Conservation (phyloP, 2,888 invertebrate genomes). For the Netelia inedita region DNA sequence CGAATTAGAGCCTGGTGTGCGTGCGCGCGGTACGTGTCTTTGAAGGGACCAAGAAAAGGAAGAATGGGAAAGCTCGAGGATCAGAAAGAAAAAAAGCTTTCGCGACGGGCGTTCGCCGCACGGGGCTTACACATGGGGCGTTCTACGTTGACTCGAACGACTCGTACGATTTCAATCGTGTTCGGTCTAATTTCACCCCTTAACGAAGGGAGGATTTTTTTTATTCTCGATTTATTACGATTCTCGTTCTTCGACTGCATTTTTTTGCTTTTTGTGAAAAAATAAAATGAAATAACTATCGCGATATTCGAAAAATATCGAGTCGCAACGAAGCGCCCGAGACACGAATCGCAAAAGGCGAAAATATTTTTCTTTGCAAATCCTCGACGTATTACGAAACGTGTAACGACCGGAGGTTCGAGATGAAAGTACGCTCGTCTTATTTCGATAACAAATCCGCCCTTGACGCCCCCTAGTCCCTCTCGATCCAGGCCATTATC, state of each 20-base stretch:
- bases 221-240: not conserved
- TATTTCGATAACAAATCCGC: slow-evolving; percentile 12
- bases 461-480: slow-evolving; percentile 2
- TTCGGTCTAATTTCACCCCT: no score
- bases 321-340: not conserved
- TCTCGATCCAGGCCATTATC: not conserved
- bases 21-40: slow-evolving; percentile 1
- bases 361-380: slow-evolving; percentile 15
- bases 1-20: slow-evolving; percentile 1
- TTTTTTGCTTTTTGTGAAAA: not conserved
- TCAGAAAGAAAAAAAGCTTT: slow-evolving; percentile 18
- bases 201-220: not conserved
- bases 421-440: not conserved
- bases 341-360: not conserved
- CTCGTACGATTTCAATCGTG: no score
- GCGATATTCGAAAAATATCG: not conserved
- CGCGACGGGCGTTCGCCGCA: slow-evolving; percentile 28
- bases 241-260: not conserved
- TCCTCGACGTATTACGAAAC: slow-evolving; percentile 17
- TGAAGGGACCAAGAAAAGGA: slow-evolving; percentile 20
- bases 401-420: slow-evolving; percentile 19
- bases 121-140: slow-evolving; percentile 6
- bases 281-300: not conserved
- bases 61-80: slow-evolving; percentile 39
- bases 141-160: not conserved